Evolutionary conservation across 2,113 vertebrate genomes (phyloP).

Genomic region (Mesocricetus auratus): DNA sequence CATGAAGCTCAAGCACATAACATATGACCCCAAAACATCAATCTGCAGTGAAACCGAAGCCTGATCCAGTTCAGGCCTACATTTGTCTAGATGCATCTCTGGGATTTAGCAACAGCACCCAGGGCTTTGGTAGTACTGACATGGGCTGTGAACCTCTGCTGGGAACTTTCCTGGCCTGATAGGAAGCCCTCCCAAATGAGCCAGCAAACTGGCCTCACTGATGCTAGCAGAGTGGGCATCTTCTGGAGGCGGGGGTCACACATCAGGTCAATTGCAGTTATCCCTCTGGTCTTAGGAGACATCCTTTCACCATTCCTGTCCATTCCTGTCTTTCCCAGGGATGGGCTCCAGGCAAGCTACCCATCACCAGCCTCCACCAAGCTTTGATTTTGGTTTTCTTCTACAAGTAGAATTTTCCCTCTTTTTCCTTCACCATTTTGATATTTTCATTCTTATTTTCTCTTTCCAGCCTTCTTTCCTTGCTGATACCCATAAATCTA

Average conservation of each 20-base stretch:
- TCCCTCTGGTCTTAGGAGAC: accelerated
- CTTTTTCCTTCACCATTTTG: no score
- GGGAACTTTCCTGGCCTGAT: neutral
- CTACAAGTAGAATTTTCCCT: neutral
- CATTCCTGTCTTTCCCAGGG: neutral
- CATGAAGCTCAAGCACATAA: neutral
- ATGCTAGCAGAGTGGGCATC: neutral
- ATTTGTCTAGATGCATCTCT: neutral
- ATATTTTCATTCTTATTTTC: neutral
- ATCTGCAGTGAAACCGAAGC: neutral
- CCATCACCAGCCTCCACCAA: accelerated
- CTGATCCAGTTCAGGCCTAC: neutral
- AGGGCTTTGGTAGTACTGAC: neutral
- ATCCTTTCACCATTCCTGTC: accelerated
- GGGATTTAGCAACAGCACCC: neutral
- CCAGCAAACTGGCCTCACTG: neutral
- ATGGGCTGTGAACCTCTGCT: neutral
- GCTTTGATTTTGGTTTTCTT: accelerated
- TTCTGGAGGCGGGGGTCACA: accelerated
- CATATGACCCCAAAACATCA: neutral
- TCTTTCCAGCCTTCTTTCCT: neutral
- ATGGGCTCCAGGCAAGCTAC: accelerated
- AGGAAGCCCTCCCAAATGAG: neutral
- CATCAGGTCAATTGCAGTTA: accelerated
- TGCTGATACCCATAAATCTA: neutral